Evolutionary conservation across 2,797 vertebrate genomes (phyloP), one percentile per base, ranked within the genome.

Genomic region (Rhinatrema bivittatum): DNA sequence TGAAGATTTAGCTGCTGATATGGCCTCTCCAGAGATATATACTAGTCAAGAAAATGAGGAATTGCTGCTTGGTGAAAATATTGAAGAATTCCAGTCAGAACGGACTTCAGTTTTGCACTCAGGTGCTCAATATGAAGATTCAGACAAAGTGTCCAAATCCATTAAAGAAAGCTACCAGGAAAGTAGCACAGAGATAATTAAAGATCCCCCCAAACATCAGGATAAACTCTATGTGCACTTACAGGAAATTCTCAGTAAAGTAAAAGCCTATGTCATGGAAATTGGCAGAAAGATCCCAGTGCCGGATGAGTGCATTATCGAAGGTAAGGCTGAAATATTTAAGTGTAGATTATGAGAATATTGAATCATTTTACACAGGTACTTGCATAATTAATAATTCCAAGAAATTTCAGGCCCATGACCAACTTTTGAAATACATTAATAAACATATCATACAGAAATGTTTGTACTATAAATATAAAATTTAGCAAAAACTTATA

Each of bases 281-380:
- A 79, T 90, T 49, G 47, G 76, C 27, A 87, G 72, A 69, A 89
- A 70, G 68, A 89, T 97, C 50, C 93, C 94, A 8, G 28, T 86
- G 23, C 94, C 94, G 1, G 86, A 97, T 9, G 88, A 91, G 31
- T 97, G 93, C 53, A 55, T 84, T 32, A 86, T 97, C 27, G 91
- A 98, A 91, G 92, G 94, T 97, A 81, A 80, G 76, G 7, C n/a
- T 6, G 22, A 48, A 30, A 10, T 22, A 23, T 9, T 17, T 18
- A 15, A 3, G 3, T n/a, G n/a, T n/a, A n/a, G n/a, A n/a, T 7
- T 14, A 18, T 2, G 4, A 13, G 25, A 44, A 7, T 5, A 20
- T 19, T 8, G 4, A 3, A 7, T n/a, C n/a, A n/a, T n/a, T n/a
- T n/a, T n/a, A n/a, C n/a, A n/a, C n/a, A n/a, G n/a, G n/a, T n/a